phyloP scores from a whole-genome alignment of 1,140 invertebrate genomes.

The Atta texana region DNA sequence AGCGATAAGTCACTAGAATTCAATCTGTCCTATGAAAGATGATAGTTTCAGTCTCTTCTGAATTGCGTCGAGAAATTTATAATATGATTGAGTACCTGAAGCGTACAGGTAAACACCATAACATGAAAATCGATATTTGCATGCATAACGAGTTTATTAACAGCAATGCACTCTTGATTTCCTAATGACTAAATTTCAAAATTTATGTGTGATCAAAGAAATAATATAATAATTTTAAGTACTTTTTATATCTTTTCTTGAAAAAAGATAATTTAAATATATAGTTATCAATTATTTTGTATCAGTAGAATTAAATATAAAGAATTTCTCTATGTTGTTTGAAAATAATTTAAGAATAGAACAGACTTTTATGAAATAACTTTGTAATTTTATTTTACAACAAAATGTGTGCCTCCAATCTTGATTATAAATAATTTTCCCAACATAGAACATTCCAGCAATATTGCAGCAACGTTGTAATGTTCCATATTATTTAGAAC shows the following conservation, averaged over 20 bases:
- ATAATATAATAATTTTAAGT: neutral
- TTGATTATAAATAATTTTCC: neutral
- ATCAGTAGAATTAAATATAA: neutral
- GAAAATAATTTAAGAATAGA: neutral
- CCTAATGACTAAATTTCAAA: neutral
- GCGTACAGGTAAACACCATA: conserved; percentile 8
- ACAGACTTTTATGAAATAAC: neutral
- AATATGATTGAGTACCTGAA: conserved; percentile 15
- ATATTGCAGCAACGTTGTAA: too few species aligned
- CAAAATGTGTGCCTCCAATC: neutral
- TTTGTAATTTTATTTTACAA: neutral
- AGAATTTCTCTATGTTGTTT: neutral
- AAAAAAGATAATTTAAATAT: neutral
- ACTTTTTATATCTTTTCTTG: neutral
- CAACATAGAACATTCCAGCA: too few species aligned
- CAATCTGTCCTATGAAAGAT: neutral
- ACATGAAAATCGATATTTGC: conserved; percentile 20
- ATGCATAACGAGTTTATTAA: conserved; percentile 5
- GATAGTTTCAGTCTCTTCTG: conserved; percentile 12
- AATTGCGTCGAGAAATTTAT: conserved; percentile 14
- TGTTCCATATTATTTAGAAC: too few species aligned
- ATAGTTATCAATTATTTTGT: neutral
- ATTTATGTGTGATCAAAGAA: neutral
- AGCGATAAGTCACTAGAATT: conserved; percentile 17
- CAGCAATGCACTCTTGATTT: neutral